Evolutionary conservation across 2,888 invertebrate species (phyloP).

Genomic region (Coecobrya sp.): DNA sequence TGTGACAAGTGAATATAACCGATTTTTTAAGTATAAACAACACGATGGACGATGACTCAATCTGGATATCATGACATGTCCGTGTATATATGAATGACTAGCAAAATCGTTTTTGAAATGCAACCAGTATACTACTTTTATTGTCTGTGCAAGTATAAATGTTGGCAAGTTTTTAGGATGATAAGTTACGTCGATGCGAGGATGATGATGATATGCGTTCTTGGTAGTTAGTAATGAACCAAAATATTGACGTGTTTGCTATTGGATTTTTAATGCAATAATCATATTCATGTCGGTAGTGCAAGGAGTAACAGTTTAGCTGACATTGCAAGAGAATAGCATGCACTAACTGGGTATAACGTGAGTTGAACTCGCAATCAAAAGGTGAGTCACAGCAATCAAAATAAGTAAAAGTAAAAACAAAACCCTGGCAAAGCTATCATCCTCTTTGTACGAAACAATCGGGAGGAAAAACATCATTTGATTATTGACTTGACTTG

Average conservation of each 20-base stretch:
- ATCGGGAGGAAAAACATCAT: conserved; percentile 44
- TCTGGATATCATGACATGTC: conserved; percentile 62
- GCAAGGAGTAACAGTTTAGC: conserved; percentile 7
- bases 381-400: conserved; percentile 67
- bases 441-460: conserved; percentile 54
- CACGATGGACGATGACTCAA: conserved; percentile 79
- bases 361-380: conserved; percentile 39
- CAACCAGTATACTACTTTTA: conserved; percentile 27
- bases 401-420: conserved; percentile 69
- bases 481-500: conserved; percentile 51
- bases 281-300: background rate
- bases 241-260: conserved; percentile 65
- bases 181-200: conserved; percentile 31
- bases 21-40: conserved; percentile 48
- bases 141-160: background rate
- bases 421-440: conserved; percentile 49
- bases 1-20: conserved; percentile 76
- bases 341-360: conserved; percentile 18
- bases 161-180: conserved; percentile 59
- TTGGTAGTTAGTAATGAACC: conserved; percentile 73
- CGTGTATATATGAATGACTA: conserved; percentile 35
- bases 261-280: conserved; percentile 51
- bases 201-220: conserved; percentile 61
- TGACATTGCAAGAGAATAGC: background rate
- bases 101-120: conserved; percentile 50